phyloP scores from a whole-genome alignment of 1,140 invertebrate species.

The Heliconius congener region DNA sequence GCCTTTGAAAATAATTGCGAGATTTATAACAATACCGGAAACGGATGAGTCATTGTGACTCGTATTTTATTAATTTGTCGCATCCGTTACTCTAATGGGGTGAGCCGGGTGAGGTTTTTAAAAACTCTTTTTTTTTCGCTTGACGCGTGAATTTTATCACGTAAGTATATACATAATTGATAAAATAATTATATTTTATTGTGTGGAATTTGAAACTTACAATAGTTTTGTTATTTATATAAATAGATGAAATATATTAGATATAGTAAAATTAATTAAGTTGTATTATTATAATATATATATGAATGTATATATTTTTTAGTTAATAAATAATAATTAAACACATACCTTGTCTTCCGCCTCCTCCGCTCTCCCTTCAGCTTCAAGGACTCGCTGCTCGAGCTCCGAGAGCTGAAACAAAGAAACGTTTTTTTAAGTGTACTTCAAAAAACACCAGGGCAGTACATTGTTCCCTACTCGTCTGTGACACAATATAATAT shows the following conservation, averaged over 20 bases:
- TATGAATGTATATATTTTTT: neutral
- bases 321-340: neutral
- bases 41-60: conserved; percentile 13
- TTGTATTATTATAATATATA: too few species aligned
- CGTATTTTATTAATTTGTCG: conserved; percentile 8
- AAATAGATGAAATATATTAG: neutral
- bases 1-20: conserved; percentile 25
- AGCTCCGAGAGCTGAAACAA: conserved; percentile 94
- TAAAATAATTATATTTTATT: neutral
- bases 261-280: too few species aligned
- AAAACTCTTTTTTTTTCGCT: neutral
- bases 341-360: conserved; percentile 93
- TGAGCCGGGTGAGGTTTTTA: neutral
- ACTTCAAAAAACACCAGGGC: neutral
- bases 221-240: neutral
- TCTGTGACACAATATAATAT: neutral
- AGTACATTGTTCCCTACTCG: neutral
- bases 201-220: neutral
- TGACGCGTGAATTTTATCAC: neutral
- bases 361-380: conserved; percentile 93
- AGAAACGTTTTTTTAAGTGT: conserved; percentile 57
- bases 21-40: conserved; percentile 22
- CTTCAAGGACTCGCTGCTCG: conserved; percentile 94
- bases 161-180: neutral
- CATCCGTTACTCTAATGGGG: conserved; percentile 8